These are phyloP conservation scores for Physocephala rufipes DNA, from an alignment of 2,888 invertebrate species.

Conservation along the genomic window DNA sequence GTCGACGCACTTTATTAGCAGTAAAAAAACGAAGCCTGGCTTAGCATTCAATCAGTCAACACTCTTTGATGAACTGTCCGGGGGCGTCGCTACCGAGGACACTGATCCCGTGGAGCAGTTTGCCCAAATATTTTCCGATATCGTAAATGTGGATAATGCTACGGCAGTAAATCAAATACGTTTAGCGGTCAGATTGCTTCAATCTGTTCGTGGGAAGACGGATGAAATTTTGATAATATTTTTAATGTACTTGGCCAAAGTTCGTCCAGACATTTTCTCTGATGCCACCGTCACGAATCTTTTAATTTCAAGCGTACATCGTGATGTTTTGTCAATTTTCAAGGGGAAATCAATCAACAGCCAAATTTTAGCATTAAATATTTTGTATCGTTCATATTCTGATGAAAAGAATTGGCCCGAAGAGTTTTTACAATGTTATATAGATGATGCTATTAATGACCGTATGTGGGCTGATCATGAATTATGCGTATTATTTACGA, in stretches of 20 bases:
- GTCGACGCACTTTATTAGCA: conserved; percentile 68
- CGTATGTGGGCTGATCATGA: conserved; percentile 93
- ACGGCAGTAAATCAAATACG: conserved; percentile 84
- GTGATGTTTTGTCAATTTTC: conserved; percentile 73
- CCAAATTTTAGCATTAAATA: conserved; percentile 70
- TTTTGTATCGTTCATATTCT: conserved; percentile 81
- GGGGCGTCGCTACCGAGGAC: conserved; percentile 67
- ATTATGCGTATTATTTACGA: conserved; percentile 89
- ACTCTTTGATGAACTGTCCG: neutral
- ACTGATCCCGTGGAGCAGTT: conserved; percentile 83
- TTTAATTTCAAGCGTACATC: conserved; percentile 81
- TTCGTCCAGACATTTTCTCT: conserved; percentile 79
- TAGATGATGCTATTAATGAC: conserved; percentile 94
- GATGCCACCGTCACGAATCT: conserved; percentile 81
- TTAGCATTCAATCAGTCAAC: conserved; percentile 55
- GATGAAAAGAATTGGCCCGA: conserved; percentile 93
- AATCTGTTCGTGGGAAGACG: conserved; percentile 84
- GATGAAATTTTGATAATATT: conserved; percentile 77
- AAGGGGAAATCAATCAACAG: conserved; percentile 71
- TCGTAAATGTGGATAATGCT: conserved; percentile 82
- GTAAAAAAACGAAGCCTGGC: conserved; percentile 71
- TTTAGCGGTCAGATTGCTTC: conserved; percentile 82
- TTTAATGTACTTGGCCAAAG: conserved; percentile 82
- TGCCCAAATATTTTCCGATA: conserved; percentile 77
- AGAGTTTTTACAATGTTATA: conserved; percentile 88